Evolutionary conservation across 2,888 invertebrate genomes (phyloP).

Genomic region (Ommatoiulus sabulosus): DNA sequence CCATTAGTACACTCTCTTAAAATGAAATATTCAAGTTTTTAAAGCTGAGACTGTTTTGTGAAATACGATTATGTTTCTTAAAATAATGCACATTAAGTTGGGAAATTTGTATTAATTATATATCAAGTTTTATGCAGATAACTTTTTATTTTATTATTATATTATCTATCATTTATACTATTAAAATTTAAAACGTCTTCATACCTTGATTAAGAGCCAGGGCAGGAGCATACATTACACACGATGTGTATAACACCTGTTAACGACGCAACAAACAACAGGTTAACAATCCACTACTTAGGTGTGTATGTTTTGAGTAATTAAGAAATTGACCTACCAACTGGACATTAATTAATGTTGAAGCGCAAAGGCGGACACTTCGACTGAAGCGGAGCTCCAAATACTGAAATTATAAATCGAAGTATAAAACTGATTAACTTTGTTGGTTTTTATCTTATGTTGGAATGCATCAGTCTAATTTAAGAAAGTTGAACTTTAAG

Average conservation of each 20-base stretch:
- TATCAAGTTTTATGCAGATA: too few relatives aligned
- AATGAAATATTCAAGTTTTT: too few relatives aligned
- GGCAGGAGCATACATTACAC: slow-evolving; percentile 44
- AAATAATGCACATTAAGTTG: too few relatives aligned
- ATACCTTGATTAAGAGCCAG: slow-evolving; percentile 53
- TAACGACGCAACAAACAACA: background rate
- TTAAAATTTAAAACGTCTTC: too few relatives aligned
- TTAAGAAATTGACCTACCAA: background rate
- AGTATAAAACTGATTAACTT: too few relatives aligned
- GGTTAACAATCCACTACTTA: background rate
- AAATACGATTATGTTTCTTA: background rate
- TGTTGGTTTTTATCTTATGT: too few relatives aligned
- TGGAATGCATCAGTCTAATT: too few relatives aligned
- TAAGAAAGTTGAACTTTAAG: too few relatives aligned
- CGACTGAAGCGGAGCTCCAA: slow-evolving; percentile 50
- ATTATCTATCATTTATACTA: too few relatives aligned
- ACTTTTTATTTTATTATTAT: background rate
- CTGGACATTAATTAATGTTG: background rate
- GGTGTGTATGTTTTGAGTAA: background rate
- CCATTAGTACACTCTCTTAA: too few relatives aligned
- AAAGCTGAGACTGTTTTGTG: background rate
- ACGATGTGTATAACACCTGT: slow-evolving; percentile 48
- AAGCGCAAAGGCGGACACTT: background rate
- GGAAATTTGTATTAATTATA: background rate
- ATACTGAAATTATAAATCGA: slow-evolving; percentile 37